A percentile compares a stretch with the other conserved stretches of the same genome.
These are phyloP conservation scores for Cephonodes hylas DNA, from an alignment of 2,888 invertebrate species.

Conservation along the genomic window DNA sequence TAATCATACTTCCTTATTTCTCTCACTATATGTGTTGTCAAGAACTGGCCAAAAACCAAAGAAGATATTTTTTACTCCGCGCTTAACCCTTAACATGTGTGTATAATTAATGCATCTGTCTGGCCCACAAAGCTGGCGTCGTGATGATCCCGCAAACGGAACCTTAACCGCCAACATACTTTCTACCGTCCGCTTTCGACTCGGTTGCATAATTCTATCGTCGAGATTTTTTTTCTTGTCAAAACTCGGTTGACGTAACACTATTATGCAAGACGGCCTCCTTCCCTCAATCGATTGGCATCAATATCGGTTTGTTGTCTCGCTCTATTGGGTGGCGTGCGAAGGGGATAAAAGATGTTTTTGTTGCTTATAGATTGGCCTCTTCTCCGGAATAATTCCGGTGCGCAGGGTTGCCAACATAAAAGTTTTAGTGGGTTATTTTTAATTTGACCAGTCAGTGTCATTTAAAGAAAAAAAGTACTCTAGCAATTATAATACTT, in stretches of 20 bases:
- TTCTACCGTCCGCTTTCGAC: constrained; percentile 17
- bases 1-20: no score
- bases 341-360: constrained; percentile 2
- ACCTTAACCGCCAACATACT: constrained; percentile 14
- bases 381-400: constrained; percentile 2
- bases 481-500: no score
- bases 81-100: no score
- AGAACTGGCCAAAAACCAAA: no score
- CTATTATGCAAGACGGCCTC: constrained; percentile 27
- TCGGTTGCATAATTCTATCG: constrained; percentile 11
- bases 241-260: constrained; percentile 24
- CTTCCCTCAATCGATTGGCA: constrained; percentile 26
- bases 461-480: no score
- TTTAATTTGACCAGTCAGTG: background rate
- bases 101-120: background rate
- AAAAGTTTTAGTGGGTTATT: background rate
- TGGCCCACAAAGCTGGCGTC: background rate
- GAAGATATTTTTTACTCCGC: no score
- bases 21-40: no score
- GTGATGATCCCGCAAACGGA: constrained; percentile 13
- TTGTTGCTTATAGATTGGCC: background rate
- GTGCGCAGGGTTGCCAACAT: background rate
- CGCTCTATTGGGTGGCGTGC: background rate
- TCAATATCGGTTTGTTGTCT: constrained; percentile 16
- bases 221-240: constrained; percentile 27